Base-by-base conservation (phyloP, 2,888 invertebrate species). In the Parnassius apollo region DNA sequence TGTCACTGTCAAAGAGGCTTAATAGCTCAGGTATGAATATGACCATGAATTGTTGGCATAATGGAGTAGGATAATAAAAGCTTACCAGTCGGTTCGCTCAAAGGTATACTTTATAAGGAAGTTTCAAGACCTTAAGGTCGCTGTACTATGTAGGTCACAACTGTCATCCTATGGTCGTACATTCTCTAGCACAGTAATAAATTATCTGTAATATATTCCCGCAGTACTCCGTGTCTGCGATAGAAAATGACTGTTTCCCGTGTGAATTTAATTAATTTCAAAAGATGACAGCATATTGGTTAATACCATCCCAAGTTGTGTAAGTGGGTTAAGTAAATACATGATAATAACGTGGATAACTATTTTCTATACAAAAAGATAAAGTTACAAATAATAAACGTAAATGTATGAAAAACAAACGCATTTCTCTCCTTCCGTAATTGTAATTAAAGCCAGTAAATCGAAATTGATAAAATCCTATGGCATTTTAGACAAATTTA, bases 231-330 rank as follows among this genome's bases (percentile, higher is more conserved):
- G 64, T 67, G 62, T 68, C 70, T 65, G 61, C 64, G 64, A 67
- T 72, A 71, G 66, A 73, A 78, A 80, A 79, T 79, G 77, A 80
- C 80, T 71, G 71, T 72, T 69, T 77, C 71, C 72, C 68, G 66
- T 68, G 69, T 71, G 70, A 75, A 75, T 70, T 75, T 77, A 77
- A 80, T 81, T 76, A 77, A 77, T 77, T 77, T 73, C 73, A 73
- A 74, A 71, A 71, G 71, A 69, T 68, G 68, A 69, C 69, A 42
- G 52, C 48, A 56, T 49, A 55, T 48, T 61, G 54, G 42, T 50
- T 56, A 61, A 59, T 60, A 57, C 22, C 18, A 42, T 58, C 42
- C 58, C 46, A 42, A 42, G 46, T 42, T 45, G 61, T 44, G 42
- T 59, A 57, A 46, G 44, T 68, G 62, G 63, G 55, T 42, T 61